Percentiles rank a stretch among this genome's conserved stretches.
Evolutionary conservation across 2,113 vertebrate genomes (phyloP).

Genomic region (Hyla sarda): DNA sequence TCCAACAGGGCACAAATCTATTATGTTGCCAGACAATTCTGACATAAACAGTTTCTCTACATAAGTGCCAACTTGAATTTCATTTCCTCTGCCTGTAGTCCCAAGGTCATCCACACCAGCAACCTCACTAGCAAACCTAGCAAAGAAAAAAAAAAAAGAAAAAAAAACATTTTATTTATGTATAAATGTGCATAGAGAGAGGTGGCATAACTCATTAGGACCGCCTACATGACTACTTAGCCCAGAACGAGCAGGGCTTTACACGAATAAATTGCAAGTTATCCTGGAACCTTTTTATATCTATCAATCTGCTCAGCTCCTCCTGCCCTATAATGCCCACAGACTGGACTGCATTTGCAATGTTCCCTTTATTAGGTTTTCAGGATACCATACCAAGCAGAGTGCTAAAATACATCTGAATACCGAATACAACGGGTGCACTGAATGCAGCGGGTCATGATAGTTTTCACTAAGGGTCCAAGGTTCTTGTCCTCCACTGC

Average conservation of each 20-base stretch:
- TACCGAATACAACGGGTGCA: constrained; percentile 98
- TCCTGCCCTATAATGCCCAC: too few relatives aligned
- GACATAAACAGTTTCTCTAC: constrained; percentile 99
- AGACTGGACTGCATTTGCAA: too few relatives aligned
- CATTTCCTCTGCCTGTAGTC: constrained; percentile 95
- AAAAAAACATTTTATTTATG: neutral
- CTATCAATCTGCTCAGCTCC: too few relatives aligned
- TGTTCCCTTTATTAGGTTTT: too few relatives aligned
- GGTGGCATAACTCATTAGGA: too few relatives aligned
- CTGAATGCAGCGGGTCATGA: constrained; percentile 99
- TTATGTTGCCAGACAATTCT: constrained; percentile 94
- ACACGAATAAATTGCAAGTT: too few relatives aligned
- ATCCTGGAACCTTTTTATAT: too few relatives aligned
- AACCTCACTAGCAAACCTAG: constrained; percentile 94
- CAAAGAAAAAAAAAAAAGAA: constrained; percentile 49
- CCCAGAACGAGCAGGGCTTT: too few relatives aligned
- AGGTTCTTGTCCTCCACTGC: constrained; percentile 99
- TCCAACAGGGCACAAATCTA: constrained; percentile 96
- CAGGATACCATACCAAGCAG: too few relatives aligned
- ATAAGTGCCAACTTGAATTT: constrained; percentile 95
- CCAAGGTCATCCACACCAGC: constrained; percentile 97
- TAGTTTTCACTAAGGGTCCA: constrained; percentile 95
- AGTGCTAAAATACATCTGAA: neutral
- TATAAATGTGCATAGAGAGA: too few relatives aligned
- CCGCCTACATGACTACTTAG: too few relatives aligned